Percentiles rank a stretch among this genome's conserved stretches.
Conservation (phyloP, 2,888 invertebrate species). For the Coelinius sp. region DNA sequence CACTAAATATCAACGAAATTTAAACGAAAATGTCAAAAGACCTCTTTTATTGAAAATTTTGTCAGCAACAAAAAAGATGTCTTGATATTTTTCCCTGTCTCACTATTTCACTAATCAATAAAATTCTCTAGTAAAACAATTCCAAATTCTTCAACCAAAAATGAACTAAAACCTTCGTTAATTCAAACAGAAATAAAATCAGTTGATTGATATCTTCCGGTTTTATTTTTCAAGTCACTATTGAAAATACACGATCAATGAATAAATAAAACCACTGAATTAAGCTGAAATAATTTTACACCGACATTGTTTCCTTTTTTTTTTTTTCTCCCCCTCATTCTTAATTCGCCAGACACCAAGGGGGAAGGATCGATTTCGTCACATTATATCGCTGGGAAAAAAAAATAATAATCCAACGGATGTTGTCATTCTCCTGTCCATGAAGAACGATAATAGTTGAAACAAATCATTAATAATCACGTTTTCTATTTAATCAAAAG, state of each 20-base stretch:
- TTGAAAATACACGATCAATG: background rate
- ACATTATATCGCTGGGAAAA: slow-evolving; percentile 31
- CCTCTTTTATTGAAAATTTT: too few relatives aligned
- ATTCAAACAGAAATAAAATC: background rate
- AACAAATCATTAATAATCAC: background rate
- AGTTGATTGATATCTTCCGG: slow-evolving; percentile 16
- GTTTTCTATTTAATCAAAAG: slow-evolving; percentile 5
- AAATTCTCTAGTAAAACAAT: background rate
- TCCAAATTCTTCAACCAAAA: background rate
- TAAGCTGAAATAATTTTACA: background rate
- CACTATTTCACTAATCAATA: too few relatives aligned
- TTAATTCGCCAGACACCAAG: background rate
- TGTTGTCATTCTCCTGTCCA: background rate
- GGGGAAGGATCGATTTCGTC: slow-evolving; percentile 7
- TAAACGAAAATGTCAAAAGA: too few relatives aligned
- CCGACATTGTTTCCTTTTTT: background rate
- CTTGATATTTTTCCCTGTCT: background rate
- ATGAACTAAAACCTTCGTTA: background rate
- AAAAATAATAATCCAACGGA: slow-evolving; percentile 1
- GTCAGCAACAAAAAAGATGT: too few relatives aligned
- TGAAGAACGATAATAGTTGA: background rate
- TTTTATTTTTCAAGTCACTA: background rate
- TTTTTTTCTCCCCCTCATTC: too few relatives aligned
- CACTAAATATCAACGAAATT: too few relatives aligned
- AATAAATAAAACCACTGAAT: background rate